These are phyloP conservation scores for Manis javanica DNA, from an alignment of 2,797 vertebrate species.

Conservation along the genomic window DNA sequence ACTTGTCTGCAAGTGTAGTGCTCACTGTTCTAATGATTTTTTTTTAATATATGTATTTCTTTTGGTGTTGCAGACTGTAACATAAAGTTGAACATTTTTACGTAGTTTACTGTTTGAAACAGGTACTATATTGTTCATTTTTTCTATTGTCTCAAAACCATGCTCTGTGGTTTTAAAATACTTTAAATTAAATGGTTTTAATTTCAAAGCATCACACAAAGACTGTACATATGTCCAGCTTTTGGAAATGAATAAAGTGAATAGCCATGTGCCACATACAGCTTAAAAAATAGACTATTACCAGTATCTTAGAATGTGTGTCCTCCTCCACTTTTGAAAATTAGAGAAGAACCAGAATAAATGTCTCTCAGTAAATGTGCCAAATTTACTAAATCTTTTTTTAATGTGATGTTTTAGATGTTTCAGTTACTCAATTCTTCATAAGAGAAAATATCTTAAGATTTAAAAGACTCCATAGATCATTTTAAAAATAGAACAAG, in stretches of 20 bases:
- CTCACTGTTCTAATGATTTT: not conserved
- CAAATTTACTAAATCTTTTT: not conserved
- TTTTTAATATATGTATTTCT: not conserved
- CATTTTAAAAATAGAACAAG: not conserved
- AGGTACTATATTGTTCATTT: slow-evolving; percentile 9
- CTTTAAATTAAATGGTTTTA: slow-evolving; percentile 20
- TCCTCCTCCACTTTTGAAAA: slow-evolving; percentile 42
- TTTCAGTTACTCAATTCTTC: not conserved
- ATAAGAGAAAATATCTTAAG: not conserved
- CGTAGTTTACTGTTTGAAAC: slow-evolving; percentile 27
- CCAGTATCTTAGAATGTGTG: not conserved
- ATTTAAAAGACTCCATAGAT: not conserved
- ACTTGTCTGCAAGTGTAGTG: not conserved
- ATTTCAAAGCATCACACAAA: slow-evolving; percentile 29
- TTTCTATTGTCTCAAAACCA: slow-evolving; percentile 29
- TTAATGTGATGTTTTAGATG: slow-evolving; percentile 1
- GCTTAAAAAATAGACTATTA: not conserved
- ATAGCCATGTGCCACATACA: not conserved
- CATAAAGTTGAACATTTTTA: slow-evolving; percentile 44
- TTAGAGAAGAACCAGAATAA: not conserved
- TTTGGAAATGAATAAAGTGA: not conserved
- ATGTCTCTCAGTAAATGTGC: not conserved
- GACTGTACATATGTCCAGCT: not conserved
- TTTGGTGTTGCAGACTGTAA: not conserved
- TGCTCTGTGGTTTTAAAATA: slow-evolving; percentile 8